phyloP scores from a whole-genome alignment of 2,797 vertebrate genomes.

The Brachyrhaphis roseni region DNA sequence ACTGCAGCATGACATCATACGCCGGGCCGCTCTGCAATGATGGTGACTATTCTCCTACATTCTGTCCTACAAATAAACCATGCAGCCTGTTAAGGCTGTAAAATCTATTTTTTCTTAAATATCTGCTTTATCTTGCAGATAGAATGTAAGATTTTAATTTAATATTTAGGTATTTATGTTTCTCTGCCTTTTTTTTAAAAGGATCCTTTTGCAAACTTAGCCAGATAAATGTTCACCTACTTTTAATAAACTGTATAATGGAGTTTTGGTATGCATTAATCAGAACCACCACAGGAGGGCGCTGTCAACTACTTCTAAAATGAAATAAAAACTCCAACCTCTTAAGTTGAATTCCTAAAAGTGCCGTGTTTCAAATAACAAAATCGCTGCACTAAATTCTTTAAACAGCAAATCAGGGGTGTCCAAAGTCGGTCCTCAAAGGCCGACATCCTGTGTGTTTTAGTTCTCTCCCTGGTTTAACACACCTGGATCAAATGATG shows the following conservation, averaged over 20 bases:
- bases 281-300: conserved; percentile 68
- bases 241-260: not conserved
- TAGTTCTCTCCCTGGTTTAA: too few relatives aligned
- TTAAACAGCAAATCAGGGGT: conserved; percentile 1
- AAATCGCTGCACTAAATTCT: conserved; percentile 2
- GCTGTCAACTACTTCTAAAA: conserved; percentile 60
- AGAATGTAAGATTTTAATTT: not conserved
- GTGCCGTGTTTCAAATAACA: conserved; percentile 7
- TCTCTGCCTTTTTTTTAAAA: not conserved
- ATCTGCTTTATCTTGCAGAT: not conserved
- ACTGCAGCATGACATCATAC: conserved; percentile 99
- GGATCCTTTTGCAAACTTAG: not conserved
- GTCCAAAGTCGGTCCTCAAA: too few relatives aligned
- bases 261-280: conserved; percentile 34
- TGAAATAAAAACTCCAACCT: conserved; percentile 10
- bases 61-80: not conserved
- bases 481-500: too few relatives aligned
- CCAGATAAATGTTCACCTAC: not conserved
- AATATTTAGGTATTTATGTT: not conserved
- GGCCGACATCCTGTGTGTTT: too few relatives aligned
- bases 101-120: not conserved
- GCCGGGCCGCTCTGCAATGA: conserved; percentile 96
- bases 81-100: not conserved
- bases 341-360: conserved; percentile 7
- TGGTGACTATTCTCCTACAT: conserved; percentile 80